These are phyloP conservation scores for Okapia johnstoni DNA, from an alignment of 2,113 vertebrate species.

Conservation along the genomic window DNA sequence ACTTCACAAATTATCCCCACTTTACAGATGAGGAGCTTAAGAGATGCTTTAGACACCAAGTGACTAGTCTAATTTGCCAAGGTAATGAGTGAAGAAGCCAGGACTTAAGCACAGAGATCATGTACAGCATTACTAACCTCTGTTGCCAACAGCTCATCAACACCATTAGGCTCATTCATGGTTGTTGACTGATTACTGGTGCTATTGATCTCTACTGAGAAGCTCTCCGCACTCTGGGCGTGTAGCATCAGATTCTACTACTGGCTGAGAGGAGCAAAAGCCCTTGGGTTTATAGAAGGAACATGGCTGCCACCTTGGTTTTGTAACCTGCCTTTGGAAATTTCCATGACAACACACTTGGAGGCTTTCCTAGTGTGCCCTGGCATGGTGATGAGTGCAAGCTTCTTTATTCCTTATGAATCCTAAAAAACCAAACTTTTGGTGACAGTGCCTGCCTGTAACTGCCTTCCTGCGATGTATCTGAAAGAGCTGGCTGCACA, in stretches of 20 bases:
- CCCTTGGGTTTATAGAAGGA: background rate
- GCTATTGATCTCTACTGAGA: background rate
- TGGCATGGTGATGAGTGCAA: background rate
- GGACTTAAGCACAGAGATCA: background rate
- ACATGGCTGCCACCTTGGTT: background rate
- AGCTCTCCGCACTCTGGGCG: background rate
- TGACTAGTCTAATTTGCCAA: background rate
- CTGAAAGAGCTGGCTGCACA: background rate
- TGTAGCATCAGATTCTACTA: background rate
- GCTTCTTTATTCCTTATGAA: background rate
- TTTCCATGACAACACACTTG: background rate
- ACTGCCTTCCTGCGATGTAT: background rate
- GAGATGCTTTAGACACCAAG: background rate
- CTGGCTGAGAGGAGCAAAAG: background rate
- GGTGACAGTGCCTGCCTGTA: background rate
- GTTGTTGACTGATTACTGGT: background rate
- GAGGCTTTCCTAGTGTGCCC: background rate
- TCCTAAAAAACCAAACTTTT: background rate
- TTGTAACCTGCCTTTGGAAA: background rate
- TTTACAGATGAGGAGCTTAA: background rate
- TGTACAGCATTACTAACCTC: background rate
- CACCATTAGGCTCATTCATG: background rate
- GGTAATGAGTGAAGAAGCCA: background rate
- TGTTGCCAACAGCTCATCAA: background rate
- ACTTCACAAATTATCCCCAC: background rate